Conservation (phyloP, 1,140 invertebrate genomes). For the Bombus polaris region DNA sequence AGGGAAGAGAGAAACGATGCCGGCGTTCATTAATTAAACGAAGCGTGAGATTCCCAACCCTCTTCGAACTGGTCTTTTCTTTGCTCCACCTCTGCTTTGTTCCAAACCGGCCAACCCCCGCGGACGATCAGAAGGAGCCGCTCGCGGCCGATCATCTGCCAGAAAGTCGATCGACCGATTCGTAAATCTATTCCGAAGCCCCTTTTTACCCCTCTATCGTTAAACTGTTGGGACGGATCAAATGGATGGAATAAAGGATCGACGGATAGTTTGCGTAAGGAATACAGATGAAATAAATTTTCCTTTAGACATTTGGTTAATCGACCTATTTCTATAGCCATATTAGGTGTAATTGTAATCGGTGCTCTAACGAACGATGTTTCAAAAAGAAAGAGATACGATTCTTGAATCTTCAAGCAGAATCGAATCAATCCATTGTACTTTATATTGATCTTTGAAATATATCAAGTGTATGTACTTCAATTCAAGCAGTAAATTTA, state of each 20-base stretch:
- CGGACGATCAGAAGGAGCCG: conserved; percentile 60
- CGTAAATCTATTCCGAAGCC: conserved; percentile 50
- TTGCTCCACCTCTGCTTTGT: conserved; percentile 62
- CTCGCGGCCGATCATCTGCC: conserved; percentile 57
- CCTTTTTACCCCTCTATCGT: conserved; percentile 27
- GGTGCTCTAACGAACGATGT: background rate
- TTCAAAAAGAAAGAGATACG: background rate
- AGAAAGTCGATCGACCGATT: conserved; percentile 72
- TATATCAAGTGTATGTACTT: no score
- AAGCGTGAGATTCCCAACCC: conserved; percentile 78
- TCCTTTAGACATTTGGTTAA: background rate
- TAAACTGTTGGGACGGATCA: conserved; percentile 20
- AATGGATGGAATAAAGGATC: conserved; percentile 29
- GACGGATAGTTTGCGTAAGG: background rate
- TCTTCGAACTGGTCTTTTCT: conserved; percentile 26
- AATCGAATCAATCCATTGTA: background rate
- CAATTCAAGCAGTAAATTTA: background rate
- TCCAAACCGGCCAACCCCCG: conserved; percentile 57
- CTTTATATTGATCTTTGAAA: background rate
- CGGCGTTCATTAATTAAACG: conserved; percentile 79
- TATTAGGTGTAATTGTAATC: background rate
- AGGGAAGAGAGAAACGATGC: conserved; percentile 63
- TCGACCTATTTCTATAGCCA: background rate
- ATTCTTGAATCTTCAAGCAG: background rate
- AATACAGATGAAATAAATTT: background rate